Base-by-base conservation (phyloP, 2,888 invertebrate species). In the Eubasilissa splendida region DNA sequence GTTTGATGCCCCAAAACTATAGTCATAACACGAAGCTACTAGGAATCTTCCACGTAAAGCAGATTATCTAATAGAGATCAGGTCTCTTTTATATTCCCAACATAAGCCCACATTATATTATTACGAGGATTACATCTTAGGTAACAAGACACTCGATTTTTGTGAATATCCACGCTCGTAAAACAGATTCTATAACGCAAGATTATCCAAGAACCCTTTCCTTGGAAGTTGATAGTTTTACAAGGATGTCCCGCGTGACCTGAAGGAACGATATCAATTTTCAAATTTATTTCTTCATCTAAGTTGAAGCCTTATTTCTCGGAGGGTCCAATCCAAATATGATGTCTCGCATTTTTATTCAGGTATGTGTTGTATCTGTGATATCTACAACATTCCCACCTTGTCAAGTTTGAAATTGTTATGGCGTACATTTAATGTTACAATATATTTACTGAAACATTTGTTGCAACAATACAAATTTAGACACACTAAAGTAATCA, bases 261-360 rank as follows among this genome's bases (percentile, higher is more conserved):
- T 63, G 58, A 74, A 79, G 68, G 65, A 50, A 58, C 56, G 53
- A 75, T 81, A 81, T 81, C 81, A 81, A 76, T 81, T 81, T 79
- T 81, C 81, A 81, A 78, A 81, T 79, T 71, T 81, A 81, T 81
- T 75, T 78, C 78, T 81, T 58, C 78, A 81, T 81, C 75, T 76
- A 42, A 42, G 42, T 66, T 59, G n/a, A 14, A 68, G 42, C 42
- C 68, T 14, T 52, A 12, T 50, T 68, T 68, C 63, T 7, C 11
- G 12, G 68, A 50, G 68, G 50, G 68, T 68, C 14, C 10, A 11
- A 31, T 0, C 33, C 12, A 10, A 33, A 12, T 63, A 63, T 63
- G 11, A 63, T 63, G 63, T 33, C 63, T 3, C 42, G 22, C 3
- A 42, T 42, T 42, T 42, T 42, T 42, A 42, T 42, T 5, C 7